phyloP scores from a whole-genome alignment of 2,797 vertebrate genomes.

The Syndactyla subalaris region DNA sequence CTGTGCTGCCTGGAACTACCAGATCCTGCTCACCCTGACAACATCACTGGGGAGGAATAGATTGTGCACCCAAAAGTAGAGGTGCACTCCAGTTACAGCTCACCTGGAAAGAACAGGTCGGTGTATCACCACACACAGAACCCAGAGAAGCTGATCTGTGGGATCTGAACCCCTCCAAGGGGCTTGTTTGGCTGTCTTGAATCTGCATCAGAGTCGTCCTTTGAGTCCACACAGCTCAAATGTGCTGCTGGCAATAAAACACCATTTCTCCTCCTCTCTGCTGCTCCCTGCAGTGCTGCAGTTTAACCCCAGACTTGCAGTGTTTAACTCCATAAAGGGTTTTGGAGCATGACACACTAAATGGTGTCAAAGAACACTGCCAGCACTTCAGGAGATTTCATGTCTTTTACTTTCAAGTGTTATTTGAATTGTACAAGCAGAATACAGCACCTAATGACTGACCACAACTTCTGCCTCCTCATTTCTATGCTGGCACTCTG shows the following conservation, averaged over 20 bases:
- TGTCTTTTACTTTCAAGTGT: neutral
- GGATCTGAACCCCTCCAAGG: neutral
- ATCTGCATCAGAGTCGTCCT: neutral
- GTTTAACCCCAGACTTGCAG: neutral
- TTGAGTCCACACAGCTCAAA: neutral
- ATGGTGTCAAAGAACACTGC: neutral
- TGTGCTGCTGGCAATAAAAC: neutral
- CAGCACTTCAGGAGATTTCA: neutral
- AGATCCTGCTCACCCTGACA: neutral
- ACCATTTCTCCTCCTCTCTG: neutral
- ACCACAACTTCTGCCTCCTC: neutral
- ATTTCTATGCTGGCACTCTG: neutral
- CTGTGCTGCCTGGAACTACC: neutral
- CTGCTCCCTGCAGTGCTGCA: neutral
- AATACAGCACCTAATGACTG: neutral
- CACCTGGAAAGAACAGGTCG: neutral
- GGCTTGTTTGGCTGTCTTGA: neutral
- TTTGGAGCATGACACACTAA: neutral
- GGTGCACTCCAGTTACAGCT: neutral
- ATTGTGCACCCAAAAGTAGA: neutral
- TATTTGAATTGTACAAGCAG: neutral
- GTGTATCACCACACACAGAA: rapidly evolving
- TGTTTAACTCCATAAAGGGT: neutral
- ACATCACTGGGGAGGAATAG: neutral
- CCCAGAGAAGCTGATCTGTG: neutral